Conservation (phyloP, 1,140 invertebrate species). For the Trichoplusia ni region DNA sequence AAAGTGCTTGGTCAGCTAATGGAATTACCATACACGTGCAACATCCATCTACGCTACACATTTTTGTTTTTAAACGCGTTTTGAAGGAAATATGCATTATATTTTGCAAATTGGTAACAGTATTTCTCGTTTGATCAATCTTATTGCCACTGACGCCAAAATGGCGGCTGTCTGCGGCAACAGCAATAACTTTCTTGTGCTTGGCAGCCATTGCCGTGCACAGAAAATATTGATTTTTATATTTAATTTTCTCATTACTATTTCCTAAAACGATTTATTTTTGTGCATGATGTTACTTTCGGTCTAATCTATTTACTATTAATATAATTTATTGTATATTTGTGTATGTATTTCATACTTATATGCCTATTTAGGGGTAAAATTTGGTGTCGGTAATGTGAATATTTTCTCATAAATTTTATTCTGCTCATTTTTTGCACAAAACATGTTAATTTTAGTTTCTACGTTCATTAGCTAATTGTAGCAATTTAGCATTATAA, state of each 20-base stretch:
- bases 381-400: conserved; percentile 39
- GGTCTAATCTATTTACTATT: neutral
- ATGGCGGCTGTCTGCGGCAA: conserved; percentile 44
- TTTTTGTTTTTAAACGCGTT: conserved; percentile 41
- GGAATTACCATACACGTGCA: conserved; percentile 63
- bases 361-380: conserved; percentile 4
- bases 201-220: neutral
- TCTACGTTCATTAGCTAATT: conserved; percentile 7
- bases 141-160: conserved; percentile 27
- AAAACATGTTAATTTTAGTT: conserved; percentile 5
- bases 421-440: neutral
- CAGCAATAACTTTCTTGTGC: neutral
- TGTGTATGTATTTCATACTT: neutral
- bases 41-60: conserved; percentile 51
- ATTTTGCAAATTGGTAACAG: conserved; percentile 27
- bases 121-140: conserved; percentile 12
- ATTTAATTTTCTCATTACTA: neutral
- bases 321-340: neutral
- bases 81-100: conserved; percentile 26
- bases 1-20: conserved; percentile 71
- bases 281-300: conserved; percentile 25
- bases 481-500: conserved; percentile 36
- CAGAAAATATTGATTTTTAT: neutral
- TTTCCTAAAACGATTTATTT: conserved; percentile 1
- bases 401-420: conserved; percentile 13